Percentiles rank a stretch among this genome's conserved stretches.
These are phyloP conservation scores for Myripristis murdjan DNA, from an alignment of 2,797 vertebrate species.

Conservation along the genomic window DNA sequence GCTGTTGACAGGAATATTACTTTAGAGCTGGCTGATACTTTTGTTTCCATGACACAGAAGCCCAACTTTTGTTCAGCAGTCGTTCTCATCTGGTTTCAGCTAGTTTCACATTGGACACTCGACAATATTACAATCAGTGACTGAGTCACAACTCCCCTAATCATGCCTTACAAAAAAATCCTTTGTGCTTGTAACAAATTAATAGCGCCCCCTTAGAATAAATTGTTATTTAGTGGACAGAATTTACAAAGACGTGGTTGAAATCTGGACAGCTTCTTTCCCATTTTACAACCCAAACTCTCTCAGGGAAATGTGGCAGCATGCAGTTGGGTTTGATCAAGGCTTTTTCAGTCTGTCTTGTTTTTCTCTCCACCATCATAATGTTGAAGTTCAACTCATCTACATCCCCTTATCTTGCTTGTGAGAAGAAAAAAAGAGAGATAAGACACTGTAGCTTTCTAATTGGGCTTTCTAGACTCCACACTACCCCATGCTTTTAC, in stretches of 20 bases:
- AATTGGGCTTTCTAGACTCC: not conserved
- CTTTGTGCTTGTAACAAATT: not conserved
- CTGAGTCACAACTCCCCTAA: conserved; percentile 57
- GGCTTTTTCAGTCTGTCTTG: too few species aligned
- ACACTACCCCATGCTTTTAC: not conserved
- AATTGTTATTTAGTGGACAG: not conserved
- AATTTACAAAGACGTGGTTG: not conserved
- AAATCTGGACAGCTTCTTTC: not conserved
- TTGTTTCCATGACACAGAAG: conserved; percentile 45
- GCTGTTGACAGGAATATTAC: conserved; percentile 25
- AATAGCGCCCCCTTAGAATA: not conserved
- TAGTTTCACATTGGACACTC: conserved; percentile 37
- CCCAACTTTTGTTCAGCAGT: conserved; percentile 22
- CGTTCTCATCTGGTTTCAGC: conserved; percentile 54
- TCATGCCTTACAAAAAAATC: not conserved
- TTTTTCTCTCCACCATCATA: too few species aligned
- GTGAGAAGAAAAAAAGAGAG: not conserved
- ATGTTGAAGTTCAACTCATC: too few species aligned
- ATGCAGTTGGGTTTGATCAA: too few species aligned
- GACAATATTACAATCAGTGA: conserved; percentile 53
- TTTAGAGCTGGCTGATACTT: conserved; percentile 5
- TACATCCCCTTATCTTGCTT: not conserved
- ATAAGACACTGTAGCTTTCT: not conserved
- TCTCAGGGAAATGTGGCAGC: too few species aligned
- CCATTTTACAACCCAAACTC: not conserved